Evolutionary conservation across 2,888 invertebrate species (phyloP), one percentile per base, ranked within the genome.

Genomic region (Chrysolina oricalcia): DNA sequence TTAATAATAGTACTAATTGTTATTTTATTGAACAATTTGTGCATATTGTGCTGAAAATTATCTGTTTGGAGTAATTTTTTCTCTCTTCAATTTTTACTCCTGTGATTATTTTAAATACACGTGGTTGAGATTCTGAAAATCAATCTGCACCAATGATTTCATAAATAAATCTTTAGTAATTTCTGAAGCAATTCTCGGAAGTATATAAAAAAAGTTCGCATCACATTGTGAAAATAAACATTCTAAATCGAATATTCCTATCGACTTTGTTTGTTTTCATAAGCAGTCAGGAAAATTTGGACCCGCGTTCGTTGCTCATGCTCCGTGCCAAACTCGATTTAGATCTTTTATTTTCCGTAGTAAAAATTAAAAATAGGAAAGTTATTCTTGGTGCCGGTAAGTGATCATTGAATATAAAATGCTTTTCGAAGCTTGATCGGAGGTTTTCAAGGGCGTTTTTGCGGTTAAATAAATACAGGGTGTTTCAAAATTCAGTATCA

Each of bases 321-420:
- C 59, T 59, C 27, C 27, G 35, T 9, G 23, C 17, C 23, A 35
- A 27, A 35, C 23, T 59, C 35, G n/a, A n/a, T 8, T 35, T 27
- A 15, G 15, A 35, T 59, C 59, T 27, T 59, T 59, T 59, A 35
- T 59, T 59, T 59, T 59, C 27, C 59, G 59, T 59, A 59, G 59
- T 59, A 59, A 59, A 59, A 59, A 35, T 27, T 27, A 59, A 59
- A 59, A 59, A 59, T 59, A 59, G 35, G n/a, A 35, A 59, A 27
- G n/a, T 35, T 59, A 59, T 59, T 59, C 23, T 59, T n/a, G 59
- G n/a, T 46, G 46, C 46, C 35, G 19, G 19, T 53, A 59, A 59
- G 35, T 59, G 35, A 59, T 59, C 59, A 2, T 27, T 35, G 9
- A 59, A 59, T 35, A 17, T 27, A 6, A 59, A 59, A 9, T 15